phyloP scores from a whole-genome alignment of 1,140 invertebrate species.

The Batillaria attramentaria region DNA sequence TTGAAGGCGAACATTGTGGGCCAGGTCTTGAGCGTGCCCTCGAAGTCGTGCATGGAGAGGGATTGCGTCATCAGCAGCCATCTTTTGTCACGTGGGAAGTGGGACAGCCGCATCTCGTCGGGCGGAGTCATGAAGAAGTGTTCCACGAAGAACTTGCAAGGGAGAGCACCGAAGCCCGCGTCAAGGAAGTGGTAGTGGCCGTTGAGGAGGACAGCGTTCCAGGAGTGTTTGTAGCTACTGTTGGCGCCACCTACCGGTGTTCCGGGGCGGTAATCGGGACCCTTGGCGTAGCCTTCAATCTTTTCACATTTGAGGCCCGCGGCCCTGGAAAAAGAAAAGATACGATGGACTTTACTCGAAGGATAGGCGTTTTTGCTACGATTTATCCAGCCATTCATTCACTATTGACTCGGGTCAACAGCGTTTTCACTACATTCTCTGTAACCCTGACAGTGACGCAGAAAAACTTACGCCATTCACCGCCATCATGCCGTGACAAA shows the following conservation, averaged over 20 bases:
- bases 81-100: constrained; percentile 61
- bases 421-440: too few relatives aligned
- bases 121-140: constrained; percentile 63
- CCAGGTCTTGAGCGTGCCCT: constrained; percentile 61
- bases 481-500: too few relatives aligned
- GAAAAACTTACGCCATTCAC: too few relatives aligned
- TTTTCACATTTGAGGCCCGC: constrained; percentile 61
- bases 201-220: constrained; percentile 58
- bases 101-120: constrained; percentile 58
- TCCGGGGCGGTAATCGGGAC: constrained; percentile 57
- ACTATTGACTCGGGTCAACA: too few relatives aligned
- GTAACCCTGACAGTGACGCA: too few relatives aligned
- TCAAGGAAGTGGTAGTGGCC: constrained; percentile 59
- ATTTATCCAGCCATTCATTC: too few relatives aligned
- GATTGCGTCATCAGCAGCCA: constrained; percentile 62
- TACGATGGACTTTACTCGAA: not conserved
- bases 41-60: constrained; percentile 53
- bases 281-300: constrained; percentile 61
- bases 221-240: constrained; percentile 52
- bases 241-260: constrained; percentile 47
- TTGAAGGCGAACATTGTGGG: constrained; percentile 65
- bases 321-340: constrained; percentile 36
- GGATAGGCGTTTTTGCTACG: too few relatives aligned
- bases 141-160: constrained; percentile 58
- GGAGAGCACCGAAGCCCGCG: constrained; percentile 52